These are phyloP conservation scores for Drosophila albomicans DNA, from an alignment of 1,140 invertebrate genomes.

Conservation along the genomic window DNA sequence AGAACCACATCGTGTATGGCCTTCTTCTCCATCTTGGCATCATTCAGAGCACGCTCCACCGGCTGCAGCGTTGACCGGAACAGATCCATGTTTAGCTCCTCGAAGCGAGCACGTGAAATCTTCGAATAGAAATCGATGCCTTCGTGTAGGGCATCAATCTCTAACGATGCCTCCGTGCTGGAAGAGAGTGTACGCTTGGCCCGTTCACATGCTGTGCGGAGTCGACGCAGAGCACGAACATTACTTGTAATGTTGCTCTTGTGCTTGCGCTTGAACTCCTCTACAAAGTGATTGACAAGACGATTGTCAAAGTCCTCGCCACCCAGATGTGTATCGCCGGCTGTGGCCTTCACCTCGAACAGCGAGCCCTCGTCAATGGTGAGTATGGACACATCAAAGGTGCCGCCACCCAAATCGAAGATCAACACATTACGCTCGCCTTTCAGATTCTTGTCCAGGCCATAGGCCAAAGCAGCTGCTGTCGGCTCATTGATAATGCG, in stretches of 20 bases:
- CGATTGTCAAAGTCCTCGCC: conserved; percentile 93
- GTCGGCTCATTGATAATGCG: conserved; percentile 94
- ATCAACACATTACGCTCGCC: conserved; percentile 92
- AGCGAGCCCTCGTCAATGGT: conserved; percentile 93
- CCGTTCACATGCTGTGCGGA: conserved; percentile 91
- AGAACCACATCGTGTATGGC: conserved; percentile 88
- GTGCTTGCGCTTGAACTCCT: conserved; percentile 94
- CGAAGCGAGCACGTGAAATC: conserved; percentile 93
- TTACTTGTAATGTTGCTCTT: conserved; percentile 92
- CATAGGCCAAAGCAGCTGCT: conserved; percentile 93
- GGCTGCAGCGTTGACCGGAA: conserved; percentile 89
- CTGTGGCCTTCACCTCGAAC: conserved; percentile 92
- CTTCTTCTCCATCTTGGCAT: conserved; percentile 91
- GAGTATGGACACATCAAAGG: conserved; percentile 94
- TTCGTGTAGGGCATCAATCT: conserved; percentile 91
- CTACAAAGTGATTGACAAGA: conserved; percentile 91
- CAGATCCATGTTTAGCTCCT: conserved; percentile 94
- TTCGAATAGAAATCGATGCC: conserved; percentile 95
- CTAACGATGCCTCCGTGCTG: conserved; percentile 89
- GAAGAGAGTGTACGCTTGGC: conserved; percentile 89
- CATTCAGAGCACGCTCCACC: conserved; percentile 90
- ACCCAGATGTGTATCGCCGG: conserved; percentile 91
- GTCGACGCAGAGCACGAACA: conserved; percentile 90
- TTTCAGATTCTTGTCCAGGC: conserved; percentile 93
- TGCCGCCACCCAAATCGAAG: conserved; percentile 91